These are phyloP conservation scores for Leptinotarsa defecta DNA, from an alignment of 1,140 invertebrate species.

Conservation along the genomic window DNA sequence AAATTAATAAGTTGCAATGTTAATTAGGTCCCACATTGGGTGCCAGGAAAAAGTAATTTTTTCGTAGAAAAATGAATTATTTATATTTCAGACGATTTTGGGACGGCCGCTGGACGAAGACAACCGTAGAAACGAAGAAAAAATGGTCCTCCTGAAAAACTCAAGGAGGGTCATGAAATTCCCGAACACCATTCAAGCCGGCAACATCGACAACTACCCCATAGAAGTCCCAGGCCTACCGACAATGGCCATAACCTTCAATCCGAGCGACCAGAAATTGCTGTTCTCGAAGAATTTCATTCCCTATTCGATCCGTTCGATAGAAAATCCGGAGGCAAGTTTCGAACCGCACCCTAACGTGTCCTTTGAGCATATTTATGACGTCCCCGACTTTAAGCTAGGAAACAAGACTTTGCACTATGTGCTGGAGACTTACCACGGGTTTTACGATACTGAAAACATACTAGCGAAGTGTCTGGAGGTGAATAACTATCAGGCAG, in stretches of 20 bases:
- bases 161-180: constrained; percentile 59
- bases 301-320: constrained; percentile 37
- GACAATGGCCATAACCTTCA: constrained; percentile 52
- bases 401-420: constrained; percentile 55
- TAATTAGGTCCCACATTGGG: too few species aligned
- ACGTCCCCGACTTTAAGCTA: constrained; percentile 43
- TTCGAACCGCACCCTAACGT: neutral
- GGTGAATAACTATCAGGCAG: constrained; percentile 56
- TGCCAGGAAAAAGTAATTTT: too few species aligned
- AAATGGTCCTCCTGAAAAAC: constrained; percentile 59
- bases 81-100: constrained; percentile 52
- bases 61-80: too few species aligned
- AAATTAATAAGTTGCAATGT: too few species aligned
- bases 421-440: constrained; percentile 53
- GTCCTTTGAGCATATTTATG: constrained; percentile 41
- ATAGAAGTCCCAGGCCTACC: constrained; percentile 54
- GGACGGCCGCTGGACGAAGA: constrained; percentile 56
- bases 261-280: constrained; percentile 41
- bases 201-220: constrained; percentile 47
- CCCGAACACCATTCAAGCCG: constrained; percentile 48
- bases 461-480: constrained; percentile 54
- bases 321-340: constrained; percentile 40
- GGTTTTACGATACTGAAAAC: constrained; percentile 53
- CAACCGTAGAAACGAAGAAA: constrained; percentile 53
- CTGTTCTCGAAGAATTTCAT: constrained; percentile 41